A percentile compares a stretch with the other conserved stretches of the same genome.
These are phyloP conservation scores for Struthidea cinerea DNA, from an alignment of 2,113 vertebrate species.

Conservation along the genomic window DNA sequence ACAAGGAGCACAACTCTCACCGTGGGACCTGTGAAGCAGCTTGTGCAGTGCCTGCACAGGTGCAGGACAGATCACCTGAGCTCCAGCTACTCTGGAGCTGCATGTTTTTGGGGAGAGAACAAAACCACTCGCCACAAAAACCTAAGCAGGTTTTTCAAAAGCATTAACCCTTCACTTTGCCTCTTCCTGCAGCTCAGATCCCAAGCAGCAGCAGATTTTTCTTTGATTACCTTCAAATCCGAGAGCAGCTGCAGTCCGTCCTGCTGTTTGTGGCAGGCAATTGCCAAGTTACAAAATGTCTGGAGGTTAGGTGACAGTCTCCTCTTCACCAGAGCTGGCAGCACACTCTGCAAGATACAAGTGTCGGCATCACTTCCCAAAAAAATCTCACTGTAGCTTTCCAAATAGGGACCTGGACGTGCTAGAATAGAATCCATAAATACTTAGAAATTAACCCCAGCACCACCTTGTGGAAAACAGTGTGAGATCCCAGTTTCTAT, in stretches of 20 bases:
- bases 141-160: background rate
- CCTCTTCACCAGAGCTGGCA: conserved; percentile 77
- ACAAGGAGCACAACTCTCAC: background rate
- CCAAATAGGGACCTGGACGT: background rate
- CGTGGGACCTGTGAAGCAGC: background rate
- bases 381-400: background rate
- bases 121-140: background rate
- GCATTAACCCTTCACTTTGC: background rate
- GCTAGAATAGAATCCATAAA: background rate
- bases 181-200: background rate
- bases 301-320: conserved; percentile 75
- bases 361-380: background rate
- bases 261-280: conserved; percentile 74
- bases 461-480: background rate
- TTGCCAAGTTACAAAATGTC: conserved; percentile 86
- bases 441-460: background rate
- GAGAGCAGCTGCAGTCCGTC: conserved; percentile 85
- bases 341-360: conserved; percentile 71
- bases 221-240: conserved; percentile 85
- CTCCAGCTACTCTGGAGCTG: background rate
- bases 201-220: background rate
- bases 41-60: background rate
- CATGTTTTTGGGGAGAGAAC: background rate
- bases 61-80: background rate
- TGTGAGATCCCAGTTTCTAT: background rate